Evolutionary conservation across 2,113 vertebrate genomes (phyloP).

Genomic region (Halcyon malimbica): DNA sequence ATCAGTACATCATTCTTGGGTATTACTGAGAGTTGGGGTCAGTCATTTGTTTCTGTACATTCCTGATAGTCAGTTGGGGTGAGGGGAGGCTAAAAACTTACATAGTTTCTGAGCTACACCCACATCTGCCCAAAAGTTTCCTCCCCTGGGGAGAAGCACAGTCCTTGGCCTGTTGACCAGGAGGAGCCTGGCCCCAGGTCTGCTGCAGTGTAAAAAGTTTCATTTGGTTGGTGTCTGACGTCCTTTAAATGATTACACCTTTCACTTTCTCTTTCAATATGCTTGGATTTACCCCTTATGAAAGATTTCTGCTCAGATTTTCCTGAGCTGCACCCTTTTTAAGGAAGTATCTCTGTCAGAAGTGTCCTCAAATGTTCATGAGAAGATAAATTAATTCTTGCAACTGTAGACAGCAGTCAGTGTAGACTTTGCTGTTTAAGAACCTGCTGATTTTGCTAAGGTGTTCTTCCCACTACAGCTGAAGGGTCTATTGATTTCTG

Average conservation of each 20-base stretch:
- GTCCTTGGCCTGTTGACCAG: not conserved
- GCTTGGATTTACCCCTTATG: not conserved
- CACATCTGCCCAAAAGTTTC: not conserved
- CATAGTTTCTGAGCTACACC: not conserved
- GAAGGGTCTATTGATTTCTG: not conserved
- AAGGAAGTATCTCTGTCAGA: not conserved
- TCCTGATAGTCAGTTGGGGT: not conserved
- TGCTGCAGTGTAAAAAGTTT: not conserved
- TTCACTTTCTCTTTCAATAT: not conserved
- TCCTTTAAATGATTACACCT: not conserved
- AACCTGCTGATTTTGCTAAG: not conserved
- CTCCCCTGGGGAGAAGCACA: not conserved
- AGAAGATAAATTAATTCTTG: not conserved
- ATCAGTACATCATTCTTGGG: not conserved
- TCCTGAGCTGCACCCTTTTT: not conserved
- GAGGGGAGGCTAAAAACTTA: not conserved
- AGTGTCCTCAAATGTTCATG: not conserved
- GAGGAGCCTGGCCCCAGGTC: accelerated
- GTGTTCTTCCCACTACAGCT: not conserved
- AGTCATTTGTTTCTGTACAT: not conserved
- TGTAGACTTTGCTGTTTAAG: not conserved
- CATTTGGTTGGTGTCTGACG: not conserved
- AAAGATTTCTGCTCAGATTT: not conserved
- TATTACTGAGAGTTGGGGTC: not conserved
- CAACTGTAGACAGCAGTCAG: not conserved